These are phyloP conservation scores for Hirtodrosophila alboralis DNA, from an alignment of 2,888 invertebrate genomes.

Conservation along the genomic window DNA sequence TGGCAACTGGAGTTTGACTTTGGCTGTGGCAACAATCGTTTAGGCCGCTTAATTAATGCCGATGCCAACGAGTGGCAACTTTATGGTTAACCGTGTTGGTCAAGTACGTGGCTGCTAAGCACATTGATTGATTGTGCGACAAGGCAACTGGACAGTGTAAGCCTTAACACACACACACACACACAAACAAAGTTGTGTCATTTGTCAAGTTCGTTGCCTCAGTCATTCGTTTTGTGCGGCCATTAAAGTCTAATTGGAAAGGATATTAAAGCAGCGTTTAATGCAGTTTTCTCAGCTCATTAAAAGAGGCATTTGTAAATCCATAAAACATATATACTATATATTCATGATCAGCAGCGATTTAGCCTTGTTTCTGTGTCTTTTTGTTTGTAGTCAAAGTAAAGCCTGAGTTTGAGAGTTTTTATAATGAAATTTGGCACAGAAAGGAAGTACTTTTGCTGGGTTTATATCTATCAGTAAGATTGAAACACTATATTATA, in stretches of 20 bases:
- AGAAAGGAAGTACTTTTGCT: too few relatives aligned
- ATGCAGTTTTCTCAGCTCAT: too few relatives aligned
- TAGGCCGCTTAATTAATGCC: constrained; percentile 63
- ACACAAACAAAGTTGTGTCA: constrained; percentile 18
- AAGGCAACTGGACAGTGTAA: constrained; percentile 27
- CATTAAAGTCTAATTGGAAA: constrained; percentile 3
- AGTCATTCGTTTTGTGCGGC: constrained; percentile 27
- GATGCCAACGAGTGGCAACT: constrained; percentile 58
- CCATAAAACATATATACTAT: too few relatives aligned
- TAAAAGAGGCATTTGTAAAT: too few relatives aligned
- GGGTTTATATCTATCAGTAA: too few relatives aligned
- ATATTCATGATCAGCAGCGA: too few relatives aligned
- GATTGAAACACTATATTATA: too few relatives aligned
- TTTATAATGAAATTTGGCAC: too few relatives aligned
- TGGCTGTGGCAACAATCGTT: constrained; percentile 45
- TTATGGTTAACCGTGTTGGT: constrained; percentile 56
- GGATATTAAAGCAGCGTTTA: background rate
- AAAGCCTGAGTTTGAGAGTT: too few relatives aligned
- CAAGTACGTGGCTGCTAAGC: constrained; percentile 51
- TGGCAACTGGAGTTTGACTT: constrained; percentile 12
- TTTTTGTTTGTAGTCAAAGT: too few relatives aligned
- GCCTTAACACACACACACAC: constrained; percentile 7
- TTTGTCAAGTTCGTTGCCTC: constrained; percentile 38
- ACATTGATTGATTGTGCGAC: constrained; percentile 56
- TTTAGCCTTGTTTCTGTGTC: too few relatives aligned